Conservation (phyloP, 2,797 vertebrate species). For the Coluber constrictor region DNA sequence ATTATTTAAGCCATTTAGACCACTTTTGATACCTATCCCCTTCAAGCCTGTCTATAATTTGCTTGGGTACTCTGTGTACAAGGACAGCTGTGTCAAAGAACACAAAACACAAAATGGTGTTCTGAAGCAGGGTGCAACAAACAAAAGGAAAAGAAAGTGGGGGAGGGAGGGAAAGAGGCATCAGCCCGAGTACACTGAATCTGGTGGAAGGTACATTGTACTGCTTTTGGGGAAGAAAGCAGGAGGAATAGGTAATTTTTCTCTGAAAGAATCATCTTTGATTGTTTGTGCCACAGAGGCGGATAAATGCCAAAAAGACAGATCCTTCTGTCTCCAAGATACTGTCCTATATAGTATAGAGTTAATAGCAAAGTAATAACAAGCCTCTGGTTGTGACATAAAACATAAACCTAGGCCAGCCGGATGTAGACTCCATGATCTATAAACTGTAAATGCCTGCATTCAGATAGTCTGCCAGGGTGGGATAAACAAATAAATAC, state of each 20-base stretch:
- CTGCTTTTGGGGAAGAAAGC: conserved; percentile 64
- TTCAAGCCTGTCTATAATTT: conserved; percentile 62
- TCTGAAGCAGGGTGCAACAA: background rate
- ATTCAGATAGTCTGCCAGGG: conserved; percentile 33
- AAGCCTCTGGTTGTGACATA: conserved; percentile 72
- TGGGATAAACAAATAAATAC: conserved; percentile 43
- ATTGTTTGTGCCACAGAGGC: conserved; percentile 73
- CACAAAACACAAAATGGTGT: conserved; percentile 40
- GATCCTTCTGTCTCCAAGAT: conserved; percentile 72
- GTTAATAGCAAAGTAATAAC: conserved; percentile 77
- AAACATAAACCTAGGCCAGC: conserved; percentile 75
- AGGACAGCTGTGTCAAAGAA: conserved; percentile 55
- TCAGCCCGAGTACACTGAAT: conserved; percentile 27
- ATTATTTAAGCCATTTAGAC: conserved; percentile 70
- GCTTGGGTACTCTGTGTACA: conserved; percentile 54
- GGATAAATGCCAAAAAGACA: conserved; percentile 76
- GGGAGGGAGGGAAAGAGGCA: conserved; percentile 18
- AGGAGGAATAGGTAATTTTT: conserved; percentile 67
- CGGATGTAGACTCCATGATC: conserved; percentile 62
- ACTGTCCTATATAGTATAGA: conserved; percentile 71
- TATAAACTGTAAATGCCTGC: conserved; percentile 60
- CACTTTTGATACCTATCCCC: conserved; percentile 62
- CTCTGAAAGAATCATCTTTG: conserved; percentile 71
- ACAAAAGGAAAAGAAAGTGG: background rate
- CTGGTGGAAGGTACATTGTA: conserved; percentile 56